These are phyloP conservation scores for Macrotrachela quadricornifera DNA, from an alignment of 1,140 invertebrate genomes.

Conservation along the genomic window DNA sequence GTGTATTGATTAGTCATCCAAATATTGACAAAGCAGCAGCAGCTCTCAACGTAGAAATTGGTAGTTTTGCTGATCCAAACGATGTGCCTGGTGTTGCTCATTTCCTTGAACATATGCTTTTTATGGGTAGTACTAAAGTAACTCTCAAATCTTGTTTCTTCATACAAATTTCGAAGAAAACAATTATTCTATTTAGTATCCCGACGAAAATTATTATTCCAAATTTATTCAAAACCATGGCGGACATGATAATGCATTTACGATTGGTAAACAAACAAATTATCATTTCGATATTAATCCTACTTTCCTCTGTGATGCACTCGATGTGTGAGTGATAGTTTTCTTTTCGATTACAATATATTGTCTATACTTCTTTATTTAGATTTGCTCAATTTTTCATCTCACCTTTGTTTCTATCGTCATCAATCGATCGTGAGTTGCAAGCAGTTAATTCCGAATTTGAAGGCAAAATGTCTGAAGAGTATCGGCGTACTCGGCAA, in stretches of 20 bases:
- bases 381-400: conserved; percentile 88
- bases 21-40: conserved; percentile 78
- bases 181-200: no score
- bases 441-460: conserved; percentile 88
- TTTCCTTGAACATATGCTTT: conserved; percentile 94
- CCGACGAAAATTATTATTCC: conserved; percentile 54
- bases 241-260: conserved; percentile 67
- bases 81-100: conserved; percentile 73
- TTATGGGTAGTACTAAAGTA: conserved; percentile 60
- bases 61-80: conserved; percentile 54
- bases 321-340: conserved; percentile 47
- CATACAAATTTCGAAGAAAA: no score
- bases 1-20: conserved; percentile 67
- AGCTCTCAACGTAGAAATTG: conserved; percentile 39
- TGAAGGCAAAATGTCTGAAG: conserved; percentile 69
- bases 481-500: conserved; percentile 65
- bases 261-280: conserved; percentile 63
- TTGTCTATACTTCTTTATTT: conserved; percentile 7
- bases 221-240: conserved; percentile 67
- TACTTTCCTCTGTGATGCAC: conserved; percentile 47
- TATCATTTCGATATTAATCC: conserved; percentile 83
- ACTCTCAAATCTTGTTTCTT: no score
- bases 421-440: conserved; percentile 66
- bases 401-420: conserved; percentile 65
- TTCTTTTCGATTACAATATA: not conserved